Evolutionary conservation across 2,888 invertebrate species (phyloP).

Genomic region (Allygus modestus): DNA sequence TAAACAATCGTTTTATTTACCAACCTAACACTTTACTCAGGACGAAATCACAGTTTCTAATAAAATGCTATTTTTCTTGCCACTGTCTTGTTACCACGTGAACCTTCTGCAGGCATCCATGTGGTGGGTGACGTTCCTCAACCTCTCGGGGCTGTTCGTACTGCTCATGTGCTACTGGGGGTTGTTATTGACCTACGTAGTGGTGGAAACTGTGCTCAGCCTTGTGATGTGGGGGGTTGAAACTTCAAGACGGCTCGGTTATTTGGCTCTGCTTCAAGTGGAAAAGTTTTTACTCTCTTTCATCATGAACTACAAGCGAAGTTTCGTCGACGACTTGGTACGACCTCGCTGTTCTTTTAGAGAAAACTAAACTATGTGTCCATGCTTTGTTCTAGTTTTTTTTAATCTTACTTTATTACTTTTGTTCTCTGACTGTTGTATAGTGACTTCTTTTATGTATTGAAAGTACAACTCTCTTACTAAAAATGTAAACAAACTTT

Average conservation of each 20-base stretch:
- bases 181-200: not conserved
- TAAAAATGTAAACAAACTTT: too few relatives aligned
- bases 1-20: too few relatives aligned
- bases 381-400: too few relatives aligned
- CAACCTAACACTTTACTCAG: too few relatives aligned
- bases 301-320: constrained; percentile 19
- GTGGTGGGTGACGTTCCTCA: not conserved
- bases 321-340: constrained; percentile 21
- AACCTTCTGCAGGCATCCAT: not conserved
- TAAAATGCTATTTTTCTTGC: not conserved
- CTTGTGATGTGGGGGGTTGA: not conserved
- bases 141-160: not conserved
- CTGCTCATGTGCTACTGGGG: constrained; percentile 16
- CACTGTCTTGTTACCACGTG: not conserved
- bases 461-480: too few relatives aligned
- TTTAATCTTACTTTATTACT: too few relatives aligned
- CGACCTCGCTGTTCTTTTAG: not conserved
- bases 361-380: not conserved
- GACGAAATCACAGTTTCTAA: too few relatives aligned
- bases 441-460: too few relatives aligned
- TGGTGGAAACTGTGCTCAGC: not conserved
- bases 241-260: not conserved
- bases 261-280: constrained; percentile 1
- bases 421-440: too few relatives aligned
- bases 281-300: constrained; percentile 12